Evolutionary conservation across 2,888 invertebrate genomes (phyloP).

Genomic region (Zaprionus lineosus): DNA sequence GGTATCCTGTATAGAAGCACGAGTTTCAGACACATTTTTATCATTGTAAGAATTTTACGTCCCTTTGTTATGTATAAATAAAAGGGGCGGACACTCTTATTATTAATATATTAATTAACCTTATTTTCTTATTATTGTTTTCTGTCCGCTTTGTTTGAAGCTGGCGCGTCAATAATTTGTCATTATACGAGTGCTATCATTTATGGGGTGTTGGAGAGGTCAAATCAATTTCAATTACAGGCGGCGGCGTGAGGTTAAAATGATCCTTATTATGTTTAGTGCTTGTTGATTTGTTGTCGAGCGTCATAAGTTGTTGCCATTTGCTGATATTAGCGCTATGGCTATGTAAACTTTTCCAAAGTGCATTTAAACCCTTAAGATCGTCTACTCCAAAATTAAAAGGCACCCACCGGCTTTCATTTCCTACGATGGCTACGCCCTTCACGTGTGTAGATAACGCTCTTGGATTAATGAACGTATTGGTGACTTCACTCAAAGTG

Average conservation of each 20-base stretch:
- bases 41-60: too few species aligned
- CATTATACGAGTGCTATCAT: slow-evolving; percentile 17
- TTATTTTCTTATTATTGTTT: too few species aligned
- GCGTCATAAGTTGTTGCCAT: slow-evolving; percentile 45
- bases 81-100: too few species aligned
- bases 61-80: too few species aligned
- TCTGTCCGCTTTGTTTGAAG: too few species aligned
- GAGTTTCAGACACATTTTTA: too few species aligned
- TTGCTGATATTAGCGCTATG: slow-evolving; percentile 4
- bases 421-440: slow-evolving; percentile 34
- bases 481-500: slow-evolving; percentile 45
- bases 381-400: slow-evolving; percentile 30
- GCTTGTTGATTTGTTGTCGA: neutral
- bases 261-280: slow-evolving; percentile 8
- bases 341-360: slow-evolving; percentile 18
- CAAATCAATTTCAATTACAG: slow-evolving; percentile 59
- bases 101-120: too few species aligned
- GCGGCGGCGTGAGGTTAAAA: slow-evolving; percentile 5
- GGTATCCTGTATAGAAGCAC: too few species aligned
- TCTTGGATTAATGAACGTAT: slow-evolving; percentile 44
- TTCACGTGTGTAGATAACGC: slow-evolving; percentile 51
- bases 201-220: slow-evolving; percentile 23
- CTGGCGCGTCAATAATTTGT: too few species aligned
- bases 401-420: slow-evolving; percentile 31
- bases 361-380: slow-evolving; percentile 3